phyloP scores from a whole-genome alignment of 2,113 vertebrate species.

The Centropus unirufus region DNA sequence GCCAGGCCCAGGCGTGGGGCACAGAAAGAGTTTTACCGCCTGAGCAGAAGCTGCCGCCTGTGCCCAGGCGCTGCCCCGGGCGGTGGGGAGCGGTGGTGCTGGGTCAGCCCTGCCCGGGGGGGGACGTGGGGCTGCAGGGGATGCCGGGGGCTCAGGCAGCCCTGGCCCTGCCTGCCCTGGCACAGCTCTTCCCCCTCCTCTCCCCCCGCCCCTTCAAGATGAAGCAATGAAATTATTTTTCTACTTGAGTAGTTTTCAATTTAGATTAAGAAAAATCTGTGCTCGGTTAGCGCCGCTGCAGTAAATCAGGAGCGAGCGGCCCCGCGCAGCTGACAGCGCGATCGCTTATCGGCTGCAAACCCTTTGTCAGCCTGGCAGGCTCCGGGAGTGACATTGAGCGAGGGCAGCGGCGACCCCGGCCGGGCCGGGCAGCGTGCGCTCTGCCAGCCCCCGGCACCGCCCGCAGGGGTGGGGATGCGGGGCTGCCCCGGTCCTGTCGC shows the following conservation, averaged over 20 bases:
- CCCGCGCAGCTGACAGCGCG: slow-evolving; percentile 29
- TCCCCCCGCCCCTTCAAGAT: slow-evolving; percentile 50
- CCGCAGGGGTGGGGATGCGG: background rate
- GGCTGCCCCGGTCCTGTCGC: no score
- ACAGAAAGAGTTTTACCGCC: accelerated
- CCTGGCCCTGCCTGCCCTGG: background rate
- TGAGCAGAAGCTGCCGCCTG: accelerated
- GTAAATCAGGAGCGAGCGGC: slow-evolving; percentile 72
- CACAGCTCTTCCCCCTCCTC: background rate
- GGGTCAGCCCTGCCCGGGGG: background rate
- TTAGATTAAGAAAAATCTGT: slow-evolving; percentile 89
- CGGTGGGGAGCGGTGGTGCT: accelerated
- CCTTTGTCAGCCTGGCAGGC: slow-evolving; percentile 44
- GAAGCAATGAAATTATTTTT: slow-evolving; percentile 88
- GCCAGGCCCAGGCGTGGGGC: accelerated
- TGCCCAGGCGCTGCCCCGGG: background rate
- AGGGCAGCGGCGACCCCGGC: background rate
- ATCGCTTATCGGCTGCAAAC: slow-evolving; percentile 57
- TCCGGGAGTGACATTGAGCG: slow-evolving; percentile 58
- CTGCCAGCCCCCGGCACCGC: background rate
- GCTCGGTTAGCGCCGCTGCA: slow-evolving; percentile 64
- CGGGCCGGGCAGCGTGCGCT: accelerated
- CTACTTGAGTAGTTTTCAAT: slow-evolving; percentile 90
- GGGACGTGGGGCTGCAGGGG: accelerated
- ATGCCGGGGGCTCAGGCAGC: background rate